Evolutionary conservation across 2,888 invertebrate species (phyloP).

Genomic region (Chloroclystis v-ata): DNA sequence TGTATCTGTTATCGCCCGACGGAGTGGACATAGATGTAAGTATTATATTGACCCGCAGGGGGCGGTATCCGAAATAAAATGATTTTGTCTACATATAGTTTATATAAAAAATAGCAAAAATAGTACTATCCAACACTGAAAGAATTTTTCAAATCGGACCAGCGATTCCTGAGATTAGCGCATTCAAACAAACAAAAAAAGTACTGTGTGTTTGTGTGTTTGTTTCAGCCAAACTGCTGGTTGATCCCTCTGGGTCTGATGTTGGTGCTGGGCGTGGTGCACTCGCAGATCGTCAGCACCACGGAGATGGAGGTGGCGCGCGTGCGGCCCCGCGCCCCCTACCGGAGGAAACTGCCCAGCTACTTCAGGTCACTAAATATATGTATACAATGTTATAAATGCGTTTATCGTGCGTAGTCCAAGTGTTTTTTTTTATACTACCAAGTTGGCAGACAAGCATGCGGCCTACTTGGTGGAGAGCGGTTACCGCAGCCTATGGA

Average conservation of each 20-base stretch:
- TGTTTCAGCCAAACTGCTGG: constrained; percentile 63
- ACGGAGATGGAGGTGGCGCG: constrained; percentile 70
- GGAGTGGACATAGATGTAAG: constrained; percentile 74
- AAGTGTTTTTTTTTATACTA: not conserved
- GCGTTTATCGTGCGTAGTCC: no score
- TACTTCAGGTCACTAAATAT: constrained; percentile 53
- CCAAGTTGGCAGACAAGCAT: no score
- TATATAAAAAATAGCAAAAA: no score
- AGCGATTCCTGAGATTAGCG: no score
- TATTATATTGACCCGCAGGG: no score
- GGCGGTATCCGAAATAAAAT: no score
- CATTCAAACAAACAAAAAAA: no score
- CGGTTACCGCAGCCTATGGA: no score
- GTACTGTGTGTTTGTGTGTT: not conserved
- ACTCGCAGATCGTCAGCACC: constrained; percentile 74
- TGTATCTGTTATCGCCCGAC: constrained; percentile 72
- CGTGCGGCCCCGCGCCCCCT: constrained; percentile 62
- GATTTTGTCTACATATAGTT: not conserved
- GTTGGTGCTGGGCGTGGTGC: constrained; percentile 67
- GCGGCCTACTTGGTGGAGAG: no score
- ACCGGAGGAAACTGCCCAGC: constrained; percentile 59
- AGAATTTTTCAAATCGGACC: no score
- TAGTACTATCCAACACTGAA: no score
- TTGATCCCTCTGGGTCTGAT: constrained; percentile 66
- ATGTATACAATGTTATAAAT: no score